phyloP scores from a whole-genome alignment of 1,140 invertebrate genomes.

The Drosophila varians region DNA sequence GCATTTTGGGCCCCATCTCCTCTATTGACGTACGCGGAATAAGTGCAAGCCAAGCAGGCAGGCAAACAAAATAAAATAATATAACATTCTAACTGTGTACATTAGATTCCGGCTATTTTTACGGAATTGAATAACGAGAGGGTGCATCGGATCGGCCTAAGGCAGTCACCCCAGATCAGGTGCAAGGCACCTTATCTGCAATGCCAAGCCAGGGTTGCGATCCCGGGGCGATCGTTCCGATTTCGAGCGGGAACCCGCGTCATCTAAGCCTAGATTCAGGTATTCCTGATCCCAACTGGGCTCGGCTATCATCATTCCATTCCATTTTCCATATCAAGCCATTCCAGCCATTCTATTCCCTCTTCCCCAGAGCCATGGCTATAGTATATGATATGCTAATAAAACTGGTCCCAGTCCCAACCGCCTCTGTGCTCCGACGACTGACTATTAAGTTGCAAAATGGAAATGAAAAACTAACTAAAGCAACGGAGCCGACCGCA shows the following conservation, averaged over 20 bases:
- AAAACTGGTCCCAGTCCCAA: slow-evolving; percentile 45
- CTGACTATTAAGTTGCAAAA: slow-evolving; percentile 53
- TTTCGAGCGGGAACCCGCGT: slow-evolving; percentile 13
- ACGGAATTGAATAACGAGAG: slow-evolving; percentile 20
- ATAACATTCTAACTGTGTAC: neutral
- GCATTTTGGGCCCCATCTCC: slow-evolving; percentile 26
- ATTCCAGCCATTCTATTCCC: too few relatives aligned
- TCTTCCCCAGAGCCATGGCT: too few relatives aligned
- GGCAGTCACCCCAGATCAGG: slow-evolving; percentile 25
- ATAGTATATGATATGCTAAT: slow-evolving; percentile 43
- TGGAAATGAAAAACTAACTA: slow-evolving; percentile 45
- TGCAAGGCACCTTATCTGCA: slow-evolving; percentile 36
- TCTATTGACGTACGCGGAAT: slow-evolving; percentile 44
- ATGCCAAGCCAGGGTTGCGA: slow-evolving; percentile 24
- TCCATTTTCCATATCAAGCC: neutral
- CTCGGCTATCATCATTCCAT: too few relatives aligned
- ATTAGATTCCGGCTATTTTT: slow-evolving; percentile 20
- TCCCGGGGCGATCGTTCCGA: slow-evolving; percentile 25
- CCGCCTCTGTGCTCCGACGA: slow-evolving; percentile 44
- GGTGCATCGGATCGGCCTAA: slow-evolving; percentile 19
- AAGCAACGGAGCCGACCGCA: slow-evolving; percentile 32
- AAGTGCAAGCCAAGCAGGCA: slow-evolving; percentile 50
- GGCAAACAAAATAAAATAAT: slow-evolving; percentile 18
- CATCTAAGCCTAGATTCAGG: slow-evolving; percentile 19
- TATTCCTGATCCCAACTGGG: slow-evolving; percentile 12